Evolutionary conservation across 2,113 vertebrate species (phyloP).

Genomic region (Myotis lucifugus): DNA sequence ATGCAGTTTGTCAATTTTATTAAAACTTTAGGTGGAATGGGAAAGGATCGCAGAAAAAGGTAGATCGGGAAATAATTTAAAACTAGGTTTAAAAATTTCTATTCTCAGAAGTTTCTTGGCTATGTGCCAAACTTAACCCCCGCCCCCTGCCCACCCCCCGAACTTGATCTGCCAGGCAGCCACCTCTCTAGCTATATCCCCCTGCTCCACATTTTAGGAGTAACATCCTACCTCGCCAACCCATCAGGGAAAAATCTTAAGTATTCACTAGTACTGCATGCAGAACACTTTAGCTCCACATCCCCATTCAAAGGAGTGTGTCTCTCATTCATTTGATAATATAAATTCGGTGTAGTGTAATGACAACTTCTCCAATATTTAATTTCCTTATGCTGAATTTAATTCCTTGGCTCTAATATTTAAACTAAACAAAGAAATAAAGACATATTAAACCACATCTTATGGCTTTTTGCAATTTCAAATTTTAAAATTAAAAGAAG

Average conservation of each 20-base stretch:
- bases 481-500: conserved; percentile 26
- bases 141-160: no score
- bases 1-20: neutral
- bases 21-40: neutral
- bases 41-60: neutral
- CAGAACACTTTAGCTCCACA: neutral
- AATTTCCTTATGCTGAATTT: conserved; percentile 35
- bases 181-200: neutral
- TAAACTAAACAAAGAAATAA: conserved; percentile 8
- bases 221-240: neutral
- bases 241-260: neutral
- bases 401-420: neutral
- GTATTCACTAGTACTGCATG: neutral
- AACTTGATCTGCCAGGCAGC: neutral
- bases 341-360: neutral
- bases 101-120: neutral
- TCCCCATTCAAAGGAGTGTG: neutral
- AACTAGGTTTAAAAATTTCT: neutral
- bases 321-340: neutral
- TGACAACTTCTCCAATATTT: neutral
- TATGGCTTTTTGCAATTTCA: neutral
- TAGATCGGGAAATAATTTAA: neutral
- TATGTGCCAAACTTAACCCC: neutral
- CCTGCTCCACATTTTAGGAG: neutral
- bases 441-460: neutral